Evolutionary conservation across 2,888 invertebrate genomes (phyloP).

Genomic region (Disparrhopalites patrizii): DNA sequence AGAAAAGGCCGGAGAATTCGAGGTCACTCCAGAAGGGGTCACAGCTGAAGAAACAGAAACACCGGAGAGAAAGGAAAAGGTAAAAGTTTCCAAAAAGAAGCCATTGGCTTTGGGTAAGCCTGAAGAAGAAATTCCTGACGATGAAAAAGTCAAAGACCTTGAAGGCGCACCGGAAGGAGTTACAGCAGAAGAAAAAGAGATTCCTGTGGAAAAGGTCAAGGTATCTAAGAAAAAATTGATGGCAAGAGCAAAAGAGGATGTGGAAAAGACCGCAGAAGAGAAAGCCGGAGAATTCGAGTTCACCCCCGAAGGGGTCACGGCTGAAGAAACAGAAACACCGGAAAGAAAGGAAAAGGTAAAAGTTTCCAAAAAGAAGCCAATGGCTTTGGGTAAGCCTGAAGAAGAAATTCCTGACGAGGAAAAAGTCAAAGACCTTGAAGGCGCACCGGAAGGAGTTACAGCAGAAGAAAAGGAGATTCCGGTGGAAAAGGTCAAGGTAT

Average conservation of each 20-base stretch:
- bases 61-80: neutral
- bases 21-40: neutral
- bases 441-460: neutral
- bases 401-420: conserved; percentile 14
- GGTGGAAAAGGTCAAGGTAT: conserved; percentile 10
- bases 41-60: conserved; percentile 22
- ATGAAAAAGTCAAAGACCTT: conserved; percentile 7
- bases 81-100: conserved; percentile 9
- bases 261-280: conserved; percentile 36
- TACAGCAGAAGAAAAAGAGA: conserved; percentile 18
- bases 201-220: conserved; percentile 15
- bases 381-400: conserved; percentile 9
- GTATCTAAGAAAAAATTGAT: conserved; percentile 9
- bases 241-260: neutral
- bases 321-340: conserved; percentile 12
- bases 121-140: conserved; percentile 33
- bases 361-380: conserved; percentile 5
- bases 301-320: conserved; percentile 43
- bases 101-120: conserved; percentile 21
- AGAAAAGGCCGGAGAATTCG: conserved; percentile 13
- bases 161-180: conserved; percentile 2
- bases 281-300: neutral
- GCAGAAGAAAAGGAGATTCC: conserved; percentile 21
- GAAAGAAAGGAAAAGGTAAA: conserved; percentile 13
- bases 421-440: conserved; percentile 6